These are phyloP conservation scores for Nasonia giraulti DNA, from an alignment of 1,140 invertebrate species.

Conservation along the genomic window DNA sequence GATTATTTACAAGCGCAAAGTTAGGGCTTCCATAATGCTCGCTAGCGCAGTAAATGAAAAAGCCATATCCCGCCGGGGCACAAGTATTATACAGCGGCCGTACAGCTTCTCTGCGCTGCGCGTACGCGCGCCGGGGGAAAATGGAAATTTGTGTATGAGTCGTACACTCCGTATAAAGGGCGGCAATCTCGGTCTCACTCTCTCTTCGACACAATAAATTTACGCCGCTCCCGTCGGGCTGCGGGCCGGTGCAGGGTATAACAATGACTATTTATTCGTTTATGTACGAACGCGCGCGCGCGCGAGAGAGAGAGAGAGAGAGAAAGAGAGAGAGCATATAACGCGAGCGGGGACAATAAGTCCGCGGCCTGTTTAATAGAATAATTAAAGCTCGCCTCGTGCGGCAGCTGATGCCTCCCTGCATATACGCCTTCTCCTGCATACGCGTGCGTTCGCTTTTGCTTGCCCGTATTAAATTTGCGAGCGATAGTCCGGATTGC, in stretches of 20 bases:
- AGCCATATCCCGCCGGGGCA: not conserved
- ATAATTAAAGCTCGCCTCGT: conserved; percentile 72
- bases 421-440: too few species aligned
- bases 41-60: conserved; percentile 26
- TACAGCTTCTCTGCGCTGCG: not conserved
- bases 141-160: conserved; percentile 29
- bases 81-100: not conserved
- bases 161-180: conserved; percentile 8
- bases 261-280: not conserved
- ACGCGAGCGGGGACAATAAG: conserved; percentile 64
- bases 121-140: not conserved
- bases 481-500: not conserved
- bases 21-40: not conserved
- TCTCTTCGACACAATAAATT: conserved; percentile 61
- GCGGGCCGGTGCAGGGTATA: not conserved
- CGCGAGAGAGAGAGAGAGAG: conserved; percentile 14
- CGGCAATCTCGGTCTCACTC: conserved; percentile 46
- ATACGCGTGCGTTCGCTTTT: not conserved
- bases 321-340: not conserved
- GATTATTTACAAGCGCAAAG: conserved; percentile 28
- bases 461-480: not conserved
- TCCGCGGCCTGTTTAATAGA: conserved; percentile 73
- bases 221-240: conserved; percentile 32
- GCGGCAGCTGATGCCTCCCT: conserved; percentile 70
- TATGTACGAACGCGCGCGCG: not conserved